Base-by-base conservation (phyloP, 2,113 vertebrate species). In the Ceyx margarethae region DNA sequence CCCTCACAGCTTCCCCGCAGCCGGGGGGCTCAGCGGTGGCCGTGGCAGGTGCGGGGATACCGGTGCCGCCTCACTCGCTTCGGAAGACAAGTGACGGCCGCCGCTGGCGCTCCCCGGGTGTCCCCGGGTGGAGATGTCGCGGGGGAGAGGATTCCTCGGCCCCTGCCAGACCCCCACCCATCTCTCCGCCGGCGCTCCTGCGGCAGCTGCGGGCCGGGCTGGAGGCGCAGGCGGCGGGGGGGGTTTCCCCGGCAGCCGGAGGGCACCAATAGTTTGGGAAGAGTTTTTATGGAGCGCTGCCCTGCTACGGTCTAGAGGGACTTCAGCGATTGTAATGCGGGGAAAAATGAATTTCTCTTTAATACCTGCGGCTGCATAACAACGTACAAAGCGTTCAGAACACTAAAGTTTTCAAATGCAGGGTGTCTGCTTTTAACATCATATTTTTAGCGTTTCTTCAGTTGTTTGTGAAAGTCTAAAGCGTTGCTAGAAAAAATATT, bases 271-370 rank as follows among this genome's bases (percentile, higher is more conserved):
- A 10, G 10, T 64, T 48, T 9, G 53, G 1, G 3, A 3, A 2
- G 79, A 82, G 68, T 62, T 92, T 14, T 26, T 50, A 3, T 3
- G 4, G 60, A 21, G 65, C 42, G 0, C 33, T 33, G 57, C 50
- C 22, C 16, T 2, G 67, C 22, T 26, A 2, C 16, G 43, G 82
- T 25, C 18, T 29, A 1, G 54, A 8, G 23, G 16, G 25, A 7
- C 26, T 1, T 8, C 10, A 20, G 29, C 15, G 1, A 1, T n/a
- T 21, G 0, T 5, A 4, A 5, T 2, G 1, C 0, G 10, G 54
- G 53, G 28, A 3, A 46, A 40, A 26, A 3, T 2, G 12, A 10
- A 2, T 21, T 45, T 19, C 29, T 74, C 20, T 53, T 19, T 45
- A 13, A 12, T 56, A 7, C 2, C 0, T 23, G 13, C 18, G 7